Evolutionary conservation across 2,888 invertebrate genomes (phyloP).

Genomic region (Amphimallon solstitiale): DNA sequence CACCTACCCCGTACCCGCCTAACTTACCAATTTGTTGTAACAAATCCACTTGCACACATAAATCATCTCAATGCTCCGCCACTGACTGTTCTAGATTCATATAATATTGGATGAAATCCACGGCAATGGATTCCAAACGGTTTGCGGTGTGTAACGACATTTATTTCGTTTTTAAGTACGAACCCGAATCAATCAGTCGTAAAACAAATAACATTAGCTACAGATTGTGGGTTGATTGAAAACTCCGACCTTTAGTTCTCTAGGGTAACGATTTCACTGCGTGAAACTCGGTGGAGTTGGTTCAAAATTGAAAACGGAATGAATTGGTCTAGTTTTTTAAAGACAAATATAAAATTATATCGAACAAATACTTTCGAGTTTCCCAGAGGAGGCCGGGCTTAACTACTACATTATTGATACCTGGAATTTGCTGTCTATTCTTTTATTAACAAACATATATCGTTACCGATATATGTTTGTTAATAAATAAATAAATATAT

Average conservation of each 20-base stretch:
- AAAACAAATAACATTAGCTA: conserved; percentile 31
- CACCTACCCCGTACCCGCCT: not conserved
- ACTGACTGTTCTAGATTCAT: not conserved
- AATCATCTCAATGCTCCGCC: conserved; percentile 28
- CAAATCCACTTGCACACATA: conserved; percentile 29
- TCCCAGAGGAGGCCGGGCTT: not conserved
- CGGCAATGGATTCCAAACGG: conserved; percentile 6
- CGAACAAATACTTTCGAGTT: conserved; percentile 17
- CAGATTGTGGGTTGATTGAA: conserved; percentile 33
- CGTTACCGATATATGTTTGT: too few relatives aligned
- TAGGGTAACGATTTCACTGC: conserved; percentile 10
- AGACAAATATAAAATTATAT: conserved; percentile 30
- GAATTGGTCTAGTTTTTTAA: conserved; percentile 22
- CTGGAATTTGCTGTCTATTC: not conserved
- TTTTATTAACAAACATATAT: not conserved
- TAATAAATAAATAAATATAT: too few relatives aligned
- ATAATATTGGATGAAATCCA: conserved; percentile 5
- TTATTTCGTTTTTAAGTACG: conserved; percentile 30
- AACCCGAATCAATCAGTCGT: conserved; percentile 28
- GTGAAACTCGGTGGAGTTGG: conserved; percentile 3
- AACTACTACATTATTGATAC: not conserved
- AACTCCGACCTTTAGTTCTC: conserved; percentile 7
- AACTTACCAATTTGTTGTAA: conserved; percentile 24
- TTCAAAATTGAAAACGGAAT: conserved; percentile 21
- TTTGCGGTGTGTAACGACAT: conserved; percentile 15